phyloP scores from a whole-genome alignment of 2,797 vertebrate species.

The Alauda arvensis region DNA sequence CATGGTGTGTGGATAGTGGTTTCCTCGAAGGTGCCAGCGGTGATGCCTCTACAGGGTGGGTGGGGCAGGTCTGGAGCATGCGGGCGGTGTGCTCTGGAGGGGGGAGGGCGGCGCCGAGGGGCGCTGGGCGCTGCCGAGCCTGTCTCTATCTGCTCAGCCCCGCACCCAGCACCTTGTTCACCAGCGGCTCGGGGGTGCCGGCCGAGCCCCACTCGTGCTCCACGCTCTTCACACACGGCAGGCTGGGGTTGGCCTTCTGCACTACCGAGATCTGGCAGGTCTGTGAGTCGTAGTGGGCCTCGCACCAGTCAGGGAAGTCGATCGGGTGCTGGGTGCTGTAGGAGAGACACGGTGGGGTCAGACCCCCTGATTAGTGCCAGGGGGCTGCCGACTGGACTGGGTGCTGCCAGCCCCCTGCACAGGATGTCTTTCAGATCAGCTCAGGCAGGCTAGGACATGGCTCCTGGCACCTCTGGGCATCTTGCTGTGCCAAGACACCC shows the following conservation, averaged over 20 bases:
- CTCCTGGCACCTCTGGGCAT: not conserved
- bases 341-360: not conserved
- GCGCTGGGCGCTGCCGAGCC: fast-evolving
- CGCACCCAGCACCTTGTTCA: not conserved
- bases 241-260: slow-evolving; percentile 80
- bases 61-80: slow-evolving; percentile 23
- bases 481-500: not conserved
- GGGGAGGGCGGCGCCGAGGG: not conserved
- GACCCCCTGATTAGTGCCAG: fast-evolving
- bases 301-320: slow-evolving; percentile 88
- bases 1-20: slow-evolving; percentile 37
- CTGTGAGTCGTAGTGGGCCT: slow-evolving; percentile 80
- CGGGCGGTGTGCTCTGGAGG: not conserved
- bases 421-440: not conserved
- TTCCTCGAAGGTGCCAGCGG: not conserved
- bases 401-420: not conserved
- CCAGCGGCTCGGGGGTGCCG: slow-evolving; percentile 42
- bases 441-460: not conserved
- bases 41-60: not conserved
- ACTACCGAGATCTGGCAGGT: slow-evolving; percentile 88
- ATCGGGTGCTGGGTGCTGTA: slow-evolving; percentile 86
- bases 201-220: slow-evolving; percentile 78
- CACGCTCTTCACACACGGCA: slow-evolving; percentile 82
- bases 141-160: slow-evolving; percentile 10
- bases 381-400: not conserved